Evolutionary conservation across 1,140 invertebrate genomes (phyloP).

Genomic region (Muscidifurax raptorellus): DNA sequence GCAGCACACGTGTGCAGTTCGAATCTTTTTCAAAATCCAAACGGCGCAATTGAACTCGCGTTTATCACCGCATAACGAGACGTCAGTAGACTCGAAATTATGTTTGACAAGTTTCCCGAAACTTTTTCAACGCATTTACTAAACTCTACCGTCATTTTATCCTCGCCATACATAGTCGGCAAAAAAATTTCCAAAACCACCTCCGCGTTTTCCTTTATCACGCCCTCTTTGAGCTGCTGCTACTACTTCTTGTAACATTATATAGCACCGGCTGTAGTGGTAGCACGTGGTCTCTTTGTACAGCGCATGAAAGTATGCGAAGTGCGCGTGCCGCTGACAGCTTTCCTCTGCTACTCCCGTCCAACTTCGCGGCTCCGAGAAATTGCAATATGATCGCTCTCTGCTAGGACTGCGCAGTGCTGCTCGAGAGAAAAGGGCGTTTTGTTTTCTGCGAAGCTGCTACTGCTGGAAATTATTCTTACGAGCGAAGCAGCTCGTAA

Average conservation of each 20-base stretch:
- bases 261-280: not conserved
- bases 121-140: not conserved
- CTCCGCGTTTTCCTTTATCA: not conserved
- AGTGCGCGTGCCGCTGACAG: not conserved
- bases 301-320: not conserved
- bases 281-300: not conserved
- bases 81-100: not conserved
- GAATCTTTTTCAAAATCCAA: too few relatives aligned
- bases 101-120: not conserved
- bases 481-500: not conserved
- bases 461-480: not conserved
- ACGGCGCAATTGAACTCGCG: not conserved
- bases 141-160: too few relatives aligned
- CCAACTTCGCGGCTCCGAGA: not conserved
- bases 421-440: not conserved
- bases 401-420: too few relatives aligned
- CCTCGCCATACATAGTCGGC: not conserved
- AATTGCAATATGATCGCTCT: conserved; percentile 1
- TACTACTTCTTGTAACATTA: not conserved
- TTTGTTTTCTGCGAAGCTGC: not conserved
- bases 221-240: not conserved
- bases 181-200: not conserved
- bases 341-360: not conserved
- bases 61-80: not conserved
- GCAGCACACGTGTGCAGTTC: too few relatives aligned